These are phyloP conservation scores for Sphinx pinastri DNA, from an alignment of 2,888 invertebrate genomes.

Conservation along the genomic window DNA sequence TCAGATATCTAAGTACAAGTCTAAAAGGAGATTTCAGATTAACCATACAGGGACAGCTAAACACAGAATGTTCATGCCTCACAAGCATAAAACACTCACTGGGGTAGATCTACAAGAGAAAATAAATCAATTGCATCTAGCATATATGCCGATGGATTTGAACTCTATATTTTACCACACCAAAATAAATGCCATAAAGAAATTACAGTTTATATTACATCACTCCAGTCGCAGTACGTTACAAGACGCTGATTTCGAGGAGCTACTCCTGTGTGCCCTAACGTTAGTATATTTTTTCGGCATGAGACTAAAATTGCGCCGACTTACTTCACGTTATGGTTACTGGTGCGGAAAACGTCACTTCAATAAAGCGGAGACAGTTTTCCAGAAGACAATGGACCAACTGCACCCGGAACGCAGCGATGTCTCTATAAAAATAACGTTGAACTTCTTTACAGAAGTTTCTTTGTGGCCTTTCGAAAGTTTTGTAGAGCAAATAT, in stretches of 20 bases:
- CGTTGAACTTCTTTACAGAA: slow-evolving; percentile 56
- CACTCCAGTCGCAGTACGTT: slow-evolving; percentile 41
- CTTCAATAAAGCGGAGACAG: slow-evolving; percentile 57
- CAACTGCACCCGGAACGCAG: slow-evolving; percentile 58
- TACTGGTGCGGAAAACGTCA: slow-evolving; percentile 50
- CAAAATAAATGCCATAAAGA: slow-evolving; percentile 54
- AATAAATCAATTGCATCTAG: slow-evolving; percentile 46
- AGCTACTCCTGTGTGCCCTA: slow-evolving; percentile 56
- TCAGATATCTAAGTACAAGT: too few relatives aligned
- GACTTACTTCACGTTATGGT: slow-evolving; percentile 46
- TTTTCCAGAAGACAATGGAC: slow-evolving; percentile 58
- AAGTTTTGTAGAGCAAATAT: slow-evolving; percentile 60
- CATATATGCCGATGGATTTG: slow-evolving; percentile 56
- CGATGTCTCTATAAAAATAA: slow-evolving; percentile 56
- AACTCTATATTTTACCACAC: slow-evolving; percentile 44
- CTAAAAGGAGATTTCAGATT: neutral
- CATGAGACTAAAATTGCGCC: slow-evolving; percentile 60
- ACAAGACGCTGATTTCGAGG: slow-evolving; percentile 54
- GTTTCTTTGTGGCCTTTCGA: slow-evolving; percentile 61
- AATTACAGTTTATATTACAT: slow-evolving; percentile 49
- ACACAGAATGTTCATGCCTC: slow-evolving; percentile 24
- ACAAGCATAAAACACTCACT: slow-evolving; percentile 7
- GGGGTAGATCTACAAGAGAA: slow-evolving; percentile 44
- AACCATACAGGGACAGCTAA: slow-evolving; percentile 13
- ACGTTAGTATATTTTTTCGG: slow-evolving; percentile 64